Conservation (phyloP, 2,888 invertebrate species). For the Tiphia femorata region DNA sequence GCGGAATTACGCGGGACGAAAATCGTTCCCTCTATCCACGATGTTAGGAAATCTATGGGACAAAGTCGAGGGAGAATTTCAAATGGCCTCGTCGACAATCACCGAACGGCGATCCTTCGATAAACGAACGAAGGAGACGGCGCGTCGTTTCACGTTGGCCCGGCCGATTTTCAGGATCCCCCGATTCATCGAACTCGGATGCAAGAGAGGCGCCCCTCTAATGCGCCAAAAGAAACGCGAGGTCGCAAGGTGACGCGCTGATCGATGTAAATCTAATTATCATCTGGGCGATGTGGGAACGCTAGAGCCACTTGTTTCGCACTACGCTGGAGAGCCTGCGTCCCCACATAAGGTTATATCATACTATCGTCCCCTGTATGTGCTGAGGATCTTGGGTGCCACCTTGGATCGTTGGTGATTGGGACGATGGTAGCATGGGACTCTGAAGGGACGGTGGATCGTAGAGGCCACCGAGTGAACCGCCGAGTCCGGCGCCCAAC, state of each 20-base stretch:
- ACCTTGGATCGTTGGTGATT: constrained; percentile 57
- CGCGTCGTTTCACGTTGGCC: too few relatives aligned
- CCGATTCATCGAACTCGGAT: too few relatives aligned
- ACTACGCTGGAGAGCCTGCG: constrained; percentile 84
- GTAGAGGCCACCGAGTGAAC: constrained; percentile 70
- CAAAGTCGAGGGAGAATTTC: too few relatives aligned
- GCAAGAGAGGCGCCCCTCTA: too few relatives aligned
- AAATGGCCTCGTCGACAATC: too few relatives aligned
- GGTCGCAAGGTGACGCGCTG: neutral
- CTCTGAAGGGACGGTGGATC: constrained; percentile 67
- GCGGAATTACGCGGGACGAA: too few relatives aligned
- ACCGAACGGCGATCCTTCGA: too few relatives aligned
- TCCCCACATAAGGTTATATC: constrained; percentile 95
- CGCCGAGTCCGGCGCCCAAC: constrained; percentile 58
- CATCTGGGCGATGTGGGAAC: constrained; percentile 69
- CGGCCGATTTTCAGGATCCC: too few relatives aligned
- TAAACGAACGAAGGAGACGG: too few relatives aligned
- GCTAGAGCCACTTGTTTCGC: constrained; percentile 81
- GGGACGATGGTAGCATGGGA: constrained; percentile 44
- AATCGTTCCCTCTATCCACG: too few relatives aligned
- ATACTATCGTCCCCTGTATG: constrained; percentile 92
- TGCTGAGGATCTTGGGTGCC: constrained; percentile 77
- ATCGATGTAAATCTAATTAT: neutral
- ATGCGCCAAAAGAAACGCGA: too few relatives aligned
- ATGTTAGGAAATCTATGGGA: too few relatives aligned